These are phyloP conservation scores for Hypomecis atomaria DNA, from an alignment of 2,888 invertebrate species.

Conservation along the genomic window DNA sequence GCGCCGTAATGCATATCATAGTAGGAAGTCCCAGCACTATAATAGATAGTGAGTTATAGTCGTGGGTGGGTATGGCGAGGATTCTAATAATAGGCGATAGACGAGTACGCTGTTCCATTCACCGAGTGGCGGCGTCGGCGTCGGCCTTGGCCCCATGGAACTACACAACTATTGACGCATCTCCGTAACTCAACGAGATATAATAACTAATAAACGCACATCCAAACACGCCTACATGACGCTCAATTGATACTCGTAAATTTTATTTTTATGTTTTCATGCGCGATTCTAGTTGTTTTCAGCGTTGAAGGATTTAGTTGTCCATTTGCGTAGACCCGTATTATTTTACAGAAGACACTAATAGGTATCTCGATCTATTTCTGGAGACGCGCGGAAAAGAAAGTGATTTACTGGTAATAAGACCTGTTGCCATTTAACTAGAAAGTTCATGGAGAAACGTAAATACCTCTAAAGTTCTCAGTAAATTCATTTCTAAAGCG, in stretches of 20 bases:
- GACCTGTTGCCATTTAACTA: no score
- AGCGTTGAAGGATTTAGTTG: slow-evolving; percentile 22
- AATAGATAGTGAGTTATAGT: slow-evolving; percentile 37
- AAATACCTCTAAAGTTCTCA: no score
- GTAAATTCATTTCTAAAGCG: no score
- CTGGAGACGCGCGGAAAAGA: background rate
- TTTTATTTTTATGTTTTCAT: slow-evolving; percentile 39
- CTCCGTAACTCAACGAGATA: slow-evolving; percentile 45
- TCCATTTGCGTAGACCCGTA: slow-evolving; percentile 8
- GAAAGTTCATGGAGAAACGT: no score
- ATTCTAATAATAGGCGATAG: slow-evolving; percentile 72
- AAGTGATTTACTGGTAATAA: no score
- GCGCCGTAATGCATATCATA: slow-evolving; percentile 20
- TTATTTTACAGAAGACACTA: slow-evolving; percentile 4
- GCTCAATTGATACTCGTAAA: slow-evolving; percentile 41
- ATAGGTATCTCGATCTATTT: background rate
- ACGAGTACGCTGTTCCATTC: slow-evolving; percentile 74
- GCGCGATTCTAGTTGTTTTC: slow-evolving; percentile 30
- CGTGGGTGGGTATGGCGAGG: slow-evolving; percentile 53
- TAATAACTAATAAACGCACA: slow-evolving; percentile 42
- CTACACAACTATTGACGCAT: slow-evolving; percentile 65
- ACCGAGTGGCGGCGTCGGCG: slow-evolving; percentile 60
- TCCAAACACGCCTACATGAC: slow-evolving; percentile 40
- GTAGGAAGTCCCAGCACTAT: slow-evolving; percentile 17
- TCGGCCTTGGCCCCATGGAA: slow-evolving; percentile 72